Base-by-base conservation (phyloP, 2,113 vertebrate species). In the Phyllostomus hastatus region DNA sequence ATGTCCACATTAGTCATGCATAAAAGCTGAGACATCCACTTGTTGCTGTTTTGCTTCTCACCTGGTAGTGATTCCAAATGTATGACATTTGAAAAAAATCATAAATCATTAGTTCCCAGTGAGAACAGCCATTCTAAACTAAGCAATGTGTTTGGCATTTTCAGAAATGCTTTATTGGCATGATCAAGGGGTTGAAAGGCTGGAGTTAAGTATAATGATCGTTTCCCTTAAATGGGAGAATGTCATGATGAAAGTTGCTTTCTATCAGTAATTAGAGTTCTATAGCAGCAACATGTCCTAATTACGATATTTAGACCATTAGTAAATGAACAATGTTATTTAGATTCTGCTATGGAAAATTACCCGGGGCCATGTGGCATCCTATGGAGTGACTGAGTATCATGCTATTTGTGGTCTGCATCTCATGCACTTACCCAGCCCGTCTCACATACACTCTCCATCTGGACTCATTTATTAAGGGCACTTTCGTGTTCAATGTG, bases 181-280 rank as follows among this genome's bases (percentile, higher is more conserved):
- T 80, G 72, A 97, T 96, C 91, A 97, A 96, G 95, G 70, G 48
- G 48, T 96, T 95, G 94, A 92, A 97, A 95, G 73, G 28, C 70
- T 97, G 35, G 88, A 93, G 84, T 97, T 95, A 91, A 94, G 73
- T 88, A 94, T 96, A 98, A 95, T 96, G 70, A 97, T 83, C 57
- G 94, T 91, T 97, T 95, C 73, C 93, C 67, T 96, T 97, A 91
- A 95, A 91, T 2, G 10, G 59, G 64, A 97, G 91, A 94, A 94
- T 83, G 95, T 97, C 78, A 94, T 94, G 91, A 96, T 96, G 95
- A 97, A 97, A 97, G 96, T 96, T 93, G 64, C 96, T 96, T 94
- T 97, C 94, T 97, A 97, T 98, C 95, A 97, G 80, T 96, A 96
- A 97, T 97, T 98, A 98, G 96, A 91, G 97, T 97, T 91, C 73